Evolutionary conservation across 2,113 vertebrate genomes (phyloP), one percentile per base, ranked within the genome.

Genomic region (Hippoglossus stenolepis): DNA sequence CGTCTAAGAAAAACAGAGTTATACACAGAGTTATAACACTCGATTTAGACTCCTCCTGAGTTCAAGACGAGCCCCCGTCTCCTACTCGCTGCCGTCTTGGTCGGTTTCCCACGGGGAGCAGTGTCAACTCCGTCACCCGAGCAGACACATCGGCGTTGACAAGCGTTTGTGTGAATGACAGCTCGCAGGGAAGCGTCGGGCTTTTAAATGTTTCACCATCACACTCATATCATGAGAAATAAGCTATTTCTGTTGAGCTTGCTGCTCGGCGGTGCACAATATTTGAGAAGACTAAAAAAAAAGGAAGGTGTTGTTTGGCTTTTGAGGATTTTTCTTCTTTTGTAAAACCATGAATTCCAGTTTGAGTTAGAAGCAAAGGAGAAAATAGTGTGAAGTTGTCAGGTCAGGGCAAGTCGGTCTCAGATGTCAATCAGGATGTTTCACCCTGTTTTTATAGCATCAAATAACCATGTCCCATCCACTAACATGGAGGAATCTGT

Each of bases 121-220:
- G 18, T 75, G 77, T 68, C 70, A 84, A 45, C 67, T 23, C 54
- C 5, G 5, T 9, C 26, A 31, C 9, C 43, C 20, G 14, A 9
- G 57, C 57, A 28, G 23, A 59, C 53, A 61, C 66, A 81, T 57
- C 54, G 57, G 24, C 4, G 75, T 83, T 71, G 47, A 40, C 20
- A 3, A 4, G 61, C 6, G 3, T 75, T 49, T 79, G 64, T 69
- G 40, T 67, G 76, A 80, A 59, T 73, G 82, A 68, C 4, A 5
- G 63, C 64, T 74, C 45, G 6, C n/a, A 24, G 68, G 31, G 49
- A 76, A 70, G 75, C 14, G 9, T 59, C 5, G 1, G 21, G n/a
- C 23, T 57, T 57, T 57, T 57, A 57, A 23, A 57, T n/a, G 18
- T 18, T 53, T 53, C 51, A 9, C 2, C 20, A 17, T 53, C 51